Percentiles rank a stretch among this genome's conserved stretches.
These are phyloP conservation scores for Aleadryas rufinucha DNA, from an alignment of 2,113 vertebrate genomes.

Conservation along the genomic window DNA sequence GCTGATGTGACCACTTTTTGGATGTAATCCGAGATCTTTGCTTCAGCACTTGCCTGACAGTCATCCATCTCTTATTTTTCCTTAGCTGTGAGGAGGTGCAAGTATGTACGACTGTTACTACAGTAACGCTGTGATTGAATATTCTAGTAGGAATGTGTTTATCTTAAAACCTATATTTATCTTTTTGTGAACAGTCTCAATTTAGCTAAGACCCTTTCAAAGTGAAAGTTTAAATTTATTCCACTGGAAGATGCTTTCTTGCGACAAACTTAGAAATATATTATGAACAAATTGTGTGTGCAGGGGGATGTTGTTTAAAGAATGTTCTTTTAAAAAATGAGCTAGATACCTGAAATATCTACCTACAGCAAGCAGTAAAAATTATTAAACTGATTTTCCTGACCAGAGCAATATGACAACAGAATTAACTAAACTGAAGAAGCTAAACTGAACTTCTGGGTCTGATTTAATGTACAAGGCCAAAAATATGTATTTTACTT, in stretches of 20 bases:
- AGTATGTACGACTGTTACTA: not conserved
- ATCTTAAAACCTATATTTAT: not conserved
- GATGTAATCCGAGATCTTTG: not conserved
- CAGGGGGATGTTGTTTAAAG: not conserved
- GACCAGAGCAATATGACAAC: not conserved
- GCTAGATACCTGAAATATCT: not conserved
- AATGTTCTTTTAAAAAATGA: not conserved
- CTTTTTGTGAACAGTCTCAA: not conserved
- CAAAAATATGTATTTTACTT: not conserved
- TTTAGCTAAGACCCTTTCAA: not conserved
- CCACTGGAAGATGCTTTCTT: not conserved
- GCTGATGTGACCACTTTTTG: not conserved
- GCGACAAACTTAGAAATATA: not conserved
- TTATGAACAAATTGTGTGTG: not conserved
- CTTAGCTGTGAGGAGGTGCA: not conserved
- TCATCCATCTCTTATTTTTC: not conserved
- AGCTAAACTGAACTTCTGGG: not conserved
- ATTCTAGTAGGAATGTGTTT: not conserved
- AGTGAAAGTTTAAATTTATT: not conserved
- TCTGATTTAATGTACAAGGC: not conserved
- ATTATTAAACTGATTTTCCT: not conserved
- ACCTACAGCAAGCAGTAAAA: not conserved
- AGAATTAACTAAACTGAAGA: not conserved
- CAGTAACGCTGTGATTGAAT: not conserved
- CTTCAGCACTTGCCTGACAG: not conserved